These are phyloP conservation scores for Carabus problematicus DNA, from an alignment of 2,888 invertebrate species.

Conservation along the genomic window DNA sequence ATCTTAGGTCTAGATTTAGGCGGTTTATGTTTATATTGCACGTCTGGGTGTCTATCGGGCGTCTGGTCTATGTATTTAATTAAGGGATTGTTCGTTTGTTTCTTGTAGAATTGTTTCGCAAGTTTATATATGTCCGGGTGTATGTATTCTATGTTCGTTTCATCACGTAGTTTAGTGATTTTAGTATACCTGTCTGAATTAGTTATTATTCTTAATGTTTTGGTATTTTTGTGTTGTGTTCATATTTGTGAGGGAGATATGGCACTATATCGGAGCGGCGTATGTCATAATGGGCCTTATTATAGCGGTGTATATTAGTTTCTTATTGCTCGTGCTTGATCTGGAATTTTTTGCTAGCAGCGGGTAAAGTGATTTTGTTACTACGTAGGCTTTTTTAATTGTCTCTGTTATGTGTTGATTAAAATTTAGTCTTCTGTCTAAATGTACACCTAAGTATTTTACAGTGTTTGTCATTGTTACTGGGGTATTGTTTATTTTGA, in stretches of 20 bases:
- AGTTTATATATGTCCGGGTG: slow-evolving; percentile 29
- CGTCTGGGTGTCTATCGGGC: too few species aligned
- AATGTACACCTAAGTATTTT: slow-evolving; percentile 46
- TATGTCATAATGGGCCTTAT: too few species aligned
- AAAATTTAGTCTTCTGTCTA: too few species aligned
- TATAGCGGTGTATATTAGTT: too few species aligned
- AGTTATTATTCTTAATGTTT: slow-evolving; percentile 38
- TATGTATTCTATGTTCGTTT: slow-evolving; percentile 30
- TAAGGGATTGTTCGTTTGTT: slow-evolving; percentile 21
- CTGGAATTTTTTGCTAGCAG: too few species aligned
- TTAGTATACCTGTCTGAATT: slow-evolving; percentile 16
- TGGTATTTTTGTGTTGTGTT: slow-evolving; percentile 44
- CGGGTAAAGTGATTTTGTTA: too few species aligned
- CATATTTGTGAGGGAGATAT: slow-evolving; percentile 37
- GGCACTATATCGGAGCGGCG: slow-evolving; percentile 48
- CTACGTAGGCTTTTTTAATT: too few species aligned
- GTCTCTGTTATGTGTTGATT: too few species aligned
- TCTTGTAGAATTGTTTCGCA: slow-evolving; percentile 38
- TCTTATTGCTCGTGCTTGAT: too few species aligned
- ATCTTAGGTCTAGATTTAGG: too few species aligned
- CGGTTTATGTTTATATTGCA: too few species aligned
- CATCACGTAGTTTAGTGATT: slow-evolving; percentile 25
- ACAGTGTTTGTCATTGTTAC: slow-evolving; percentile 33
- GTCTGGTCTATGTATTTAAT: slow-evolving; percentile 15
- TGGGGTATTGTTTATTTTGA: slow-evolving; percentile 31